Base-by-base conservation (phyloP, 2,888 invertebrate genomes). In the Spatulosminthurus flaviceps region DNA sequence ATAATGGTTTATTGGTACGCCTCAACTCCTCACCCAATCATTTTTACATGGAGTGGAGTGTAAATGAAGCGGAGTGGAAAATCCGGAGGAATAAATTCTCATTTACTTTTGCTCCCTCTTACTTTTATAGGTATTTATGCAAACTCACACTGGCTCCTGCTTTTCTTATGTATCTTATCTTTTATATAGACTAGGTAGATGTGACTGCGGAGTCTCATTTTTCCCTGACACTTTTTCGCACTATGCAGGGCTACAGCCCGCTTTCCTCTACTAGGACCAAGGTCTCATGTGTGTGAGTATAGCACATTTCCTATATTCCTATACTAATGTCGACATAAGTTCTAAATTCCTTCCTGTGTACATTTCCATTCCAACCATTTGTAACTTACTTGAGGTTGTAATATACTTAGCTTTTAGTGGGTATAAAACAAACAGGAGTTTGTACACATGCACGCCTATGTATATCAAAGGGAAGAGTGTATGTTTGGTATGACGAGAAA, bases 161-260 rank as follows among this genome's bases (percentile, higher is more conserved):
- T 70, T 70, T 72, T 19, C 51, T n/a, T n/a, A 51, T 72, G 72
- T 72, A 72, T n/a, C n/a, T n/a, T n/a, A n/a, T n/a, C n/a, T n/a
- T n/a, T n/a, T n/a, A n/a, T n/a, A n/a, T n/a, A n/a, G n/a, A 73
- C 60, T 60, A 73, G 73, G 73, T 73, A 60, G 29, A 73, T 28
- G 60, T 11, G 19, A 41, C 13, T 60, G 22, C 43, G 24, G 43
- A 24, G 13, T 19, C 16, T 51, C 51, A 51, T 51, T 16, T 51
- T 16, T 34, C 34, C 34, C 4, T 34, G 34, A 34, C 24, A 1
- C 64, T 67, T 67, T 67, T 28, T 5, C 67, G 24, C 28, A 19
- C 67, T n/a, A n/a, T n/a, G n/a, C n/a, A n/a, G n/a, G n/a, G n/a
- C n/a, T n/a, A n/a, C n/a, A n/a, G n/a, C n/a, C n/a, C n/a, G n/a